Conservation (phyloP, 2,888 invertebrate species). For the Hydrotaea diabolus region DNA sequence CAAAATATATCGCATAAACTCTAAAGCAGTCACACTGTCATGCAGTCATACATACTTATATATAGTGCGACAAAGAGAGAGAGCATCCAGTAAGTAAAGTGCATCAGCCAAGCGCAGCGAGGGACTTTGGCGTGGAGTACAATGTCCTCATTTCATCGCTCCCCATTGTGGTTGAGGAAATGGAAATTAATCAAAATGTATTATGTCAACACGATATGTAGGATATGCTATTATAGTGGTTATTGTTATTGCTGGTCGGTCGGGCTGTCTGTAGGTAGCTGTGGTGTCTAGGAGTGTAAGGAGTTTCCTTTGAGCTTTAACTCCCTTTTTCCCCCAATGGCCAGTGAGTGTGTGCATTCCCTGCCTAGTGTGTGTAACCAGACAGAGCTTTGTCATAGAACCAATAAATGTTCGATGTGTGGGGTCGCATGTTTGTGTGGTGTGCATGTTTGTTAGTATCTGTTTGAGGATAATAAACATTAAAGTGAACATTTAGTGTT, state of each 20-base stretch:
- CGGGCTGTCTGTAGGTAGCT: not conserved
- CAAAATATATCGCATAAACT: constrained; percentile 34
- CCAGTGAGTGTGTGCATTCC: not conserved
- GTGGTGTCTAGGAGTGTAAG: not conserved
- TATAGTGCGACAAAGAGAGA: too few species aligned
- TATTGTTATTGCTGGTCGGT: not conserved
- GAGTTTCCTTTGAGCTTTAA: not conserved
- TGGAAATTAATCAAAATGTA: constrained; percentile 73
- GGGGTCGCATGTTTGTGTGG: not conserved
- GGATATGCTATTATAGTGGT: constrained; percentile 37
- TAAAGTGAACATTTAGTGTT: constrained; percentile 28
- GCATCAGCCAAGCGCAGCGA: not conserved
- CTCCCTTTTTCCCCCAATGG: not conserved
- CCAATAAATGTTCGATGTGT: not conserved
- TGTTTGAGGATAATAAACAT: constrained; percentile 48
- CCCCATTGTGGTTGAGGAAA: constrained; percentile 53
- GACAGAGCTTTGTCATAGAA: too few species aligned
- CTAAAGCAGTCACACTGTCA: too few species aligned
- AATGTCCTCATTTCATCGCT: constrained; percentile 46
- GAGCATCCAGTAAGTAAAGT: not conserved
- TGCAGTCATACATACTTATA: too few species aligned
- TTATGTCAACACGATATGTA: constrained; percentile 71
- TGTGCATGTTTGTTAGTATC: constrained; percentile 1
- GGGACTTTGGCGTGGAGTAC: not conserved
- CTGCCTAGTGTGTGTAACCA: too few species aligned